These are phyloP conservation scores for Gopherus evgoodei DNA, from an alignment of 2,113 vertebrate genomes.

Conservation along the genomic window DNA sequence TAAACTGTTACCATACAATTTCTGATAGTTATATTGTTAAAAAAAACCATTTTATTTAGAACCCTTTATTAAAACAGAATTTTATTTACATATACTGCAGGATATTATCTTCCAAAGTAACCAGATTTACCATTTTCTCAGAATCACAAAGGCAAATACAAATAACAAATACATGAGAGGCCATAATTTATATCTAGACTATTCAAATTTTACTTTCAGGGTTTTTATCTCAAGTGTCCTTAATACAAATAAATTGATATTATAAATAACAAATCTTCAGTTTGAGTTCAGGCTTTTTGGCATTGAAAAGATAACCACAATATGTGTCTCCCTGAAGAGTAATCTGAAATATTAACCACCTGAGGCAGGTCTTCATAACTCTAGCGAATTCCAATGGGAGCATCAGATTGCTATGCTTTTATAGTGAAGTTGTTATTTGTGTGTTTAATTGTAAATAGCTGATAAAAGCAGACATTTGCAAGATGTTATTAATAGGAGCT, in stretches of 20 bases:
- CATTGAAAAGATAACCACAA: background rate
- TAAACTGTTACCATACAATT: background rate
- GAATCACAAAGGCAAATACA: background rate
- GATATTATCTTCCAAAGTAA: background rate
- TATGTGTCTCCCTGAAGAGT: background rate
- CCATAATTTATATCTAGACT: accelerated
- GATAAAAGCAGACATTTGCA: background rate
- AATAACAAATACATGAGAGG: background rate
- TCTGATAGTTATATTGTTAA: background rate
- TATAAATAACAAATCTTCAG: background rate
- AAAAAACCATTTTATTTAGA: background rate
- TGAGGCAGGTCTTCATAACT: background rate
- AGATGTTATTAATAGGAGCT: background rate
- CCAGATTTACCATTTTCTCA: background rate
- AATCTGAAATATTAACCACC: background rate
- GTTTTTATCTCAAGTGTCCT: background rate
- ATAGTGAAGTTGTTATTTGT: background rate
- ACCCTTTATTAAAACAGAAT: background rate
- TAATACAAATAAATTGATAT: background rate
- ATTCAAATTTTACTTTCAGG: background rate
- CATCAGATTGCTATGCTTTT: background rate
- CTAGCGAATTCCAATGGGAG: background rate
- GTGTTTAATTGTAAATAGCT: background rate
- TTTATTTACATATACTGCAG: background rate
- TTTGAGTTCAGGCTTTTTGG: background rate